Conservation (phyloP, 2,797 vertebrate species). For the Mus caroli region DNA sequence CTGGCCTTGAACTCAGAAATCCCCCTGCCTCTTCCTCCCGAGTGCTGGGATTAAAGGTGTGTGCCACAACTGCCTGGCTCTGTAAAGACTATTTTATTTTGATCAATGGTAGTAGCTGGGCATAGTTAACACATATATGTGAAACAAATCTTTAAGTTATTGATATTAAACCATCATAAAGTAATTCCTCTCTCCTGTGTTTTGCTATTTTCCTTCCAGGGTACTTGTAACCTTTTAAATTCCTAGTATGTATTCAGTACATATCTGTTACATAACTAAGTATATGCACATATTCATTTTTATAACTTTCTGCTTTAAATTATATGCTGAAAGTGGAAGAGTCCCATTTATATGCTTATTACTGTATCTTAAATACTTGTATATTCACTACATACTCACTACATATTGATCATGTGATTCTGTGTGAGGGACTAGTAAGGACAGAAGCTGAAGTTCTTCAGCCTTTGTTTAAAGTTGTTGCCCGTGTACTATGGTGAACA, state of each 20-base stretch:
- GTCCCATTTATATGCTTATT: not conserved
- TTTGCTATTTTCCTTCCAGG: not conserved
- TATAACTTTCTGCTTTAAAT: not conserved
- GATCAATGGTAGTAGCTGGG: not conserved
- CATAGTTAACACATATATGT: not conserved
- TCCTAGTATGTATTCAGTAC: not conserved
- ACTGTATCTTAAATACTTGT: not conserved
- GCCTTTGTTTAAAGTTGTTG: not conserved
- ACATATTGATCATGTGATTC: not conserved
- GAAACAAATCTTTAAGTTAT: not conserved
- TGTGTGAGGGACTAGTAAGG: not conserved
- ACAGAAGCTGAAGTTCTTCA: not conserved
- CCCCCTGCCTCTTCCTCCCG: too few species aligned
- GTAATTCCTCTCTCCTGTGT: not conserved
- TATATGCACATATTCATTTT: not conserved
- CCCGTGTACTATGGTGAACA: accelerated
- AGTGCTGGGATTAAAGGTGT: too few species aligned
- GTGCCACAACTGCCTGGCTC: too few species aligned
- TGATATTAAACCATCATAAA: not conserved
- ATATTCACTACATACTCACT: not conserved
- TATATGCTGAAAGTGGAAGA: not conserved
- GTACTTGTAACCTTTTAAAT: not conserved
- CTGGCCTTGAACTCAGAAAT: too few species aligned
- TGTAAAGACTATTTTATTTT: not conserved
- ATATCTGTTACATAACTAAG: not conserved